A percentile compares a stretch with the other conserved stretches of the same genome.
Evolutionary conservation across 92 coral and sea anemone species (phyloP).

Genomic region (Palythoa heliodiscus): DNA sequence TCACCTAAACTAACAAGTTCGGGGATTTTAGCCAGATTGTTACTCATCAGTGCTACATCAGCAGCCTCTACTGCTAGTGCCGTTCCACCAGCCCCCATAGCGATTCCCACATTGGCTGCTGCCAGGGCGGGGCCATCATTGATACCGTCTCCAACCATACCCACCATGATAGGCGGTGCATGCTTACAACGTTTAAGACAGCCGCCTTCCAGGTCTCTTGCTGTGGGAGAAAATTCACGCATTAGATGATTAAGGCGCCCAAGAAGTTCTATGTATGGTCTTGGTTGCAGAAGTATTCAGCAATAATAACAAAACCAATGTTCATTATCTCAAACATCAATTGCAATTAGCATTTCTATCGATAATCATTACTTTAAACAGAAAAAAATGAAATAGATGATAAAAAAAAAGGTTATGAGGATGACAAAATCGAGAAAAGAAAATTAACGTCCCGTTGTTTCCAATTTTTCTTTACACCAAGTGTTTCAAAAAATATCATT

Average conservation of each 20-base stretch:
- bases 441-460: too few species aligned
- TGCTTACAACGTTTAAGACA: constrained; percentile 6
- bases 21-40: constrained; percentile 93
- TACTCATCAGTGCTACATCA: constrained; percentile 96
- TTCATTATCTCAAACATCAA: too few species aligned
- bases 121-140: constrained; percentile 99
- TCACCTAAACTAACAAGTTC: constrained; percentile 76
- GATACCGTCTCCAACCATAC: constrained; percentile 99
- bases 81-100: constrained; percentile 99
- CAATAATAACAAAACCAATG: too few species aligned
- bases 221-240: neutral
- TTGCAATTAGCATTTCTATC: too few species aligned
- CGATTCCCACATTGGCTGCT: constrained; percentile 95
- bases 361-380: too few species aligned
- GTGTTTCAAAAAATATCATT: neutral
- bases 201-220: neutral
- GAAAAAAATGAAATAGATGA: too few species aligned
- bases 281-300: too few species aligned
- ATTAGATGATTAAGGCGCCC: neutral
- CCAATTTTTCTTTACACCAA: too few species aligned
- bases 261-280: too few species aligned
- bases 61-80: constrained; percentile 99
- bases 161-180: constrained; percentile 58
- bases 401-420: too few species aligned
- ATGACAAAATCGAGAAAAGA: too few species aligned